These are phyloP conservation scores for Ypsolopha scabrella DNA, from an alignment of 2,888 invertebrate species.

Conservation along the genomic window DNA sequence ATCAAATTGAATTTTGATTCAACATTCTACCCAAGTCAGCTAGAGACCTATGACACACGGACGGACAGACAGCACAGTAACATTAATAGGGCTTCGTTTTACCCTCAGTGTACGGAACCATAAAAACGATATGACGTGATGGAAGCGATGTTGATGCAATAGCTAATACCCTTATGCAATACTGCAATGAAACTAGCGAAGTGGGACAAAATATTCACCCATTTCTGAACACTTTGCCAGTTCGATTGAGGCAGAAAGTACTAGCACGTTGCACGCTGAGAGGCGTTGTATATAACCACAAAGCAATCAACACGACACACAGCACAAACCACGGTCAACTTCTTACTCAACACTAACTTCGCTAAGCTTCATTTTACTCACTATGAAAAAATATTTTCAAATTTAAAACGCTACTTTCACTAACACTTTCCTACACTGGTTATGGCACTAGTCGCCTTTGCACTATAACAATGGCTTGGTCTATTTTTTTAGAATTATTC, in stretches of 20 bases:
- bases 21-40: no score
- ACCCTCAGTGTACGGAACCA: no score
- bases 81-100: no score
- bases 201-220: background rate
- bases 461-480: no score
- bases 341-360: background rate
- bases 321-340: background rate
- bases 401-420: background rate
- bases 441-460: no score
- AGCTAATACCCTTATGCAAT: background rate
- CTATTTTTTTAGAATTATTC: no score
- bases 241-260: background rate
- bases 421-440: no score
- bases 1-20: no score
- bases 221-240: background rate
- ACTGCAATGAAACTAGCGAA: slow-evolving; percentile 1
- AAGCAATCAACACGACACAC: background rate
- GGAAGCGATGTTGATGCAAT: background rate
- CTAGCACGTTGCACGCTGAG: slow-evolving; percentile 5
- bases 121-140: no score
- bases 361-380: background rate
- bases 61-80: no score
- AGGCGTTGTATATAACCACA: background rate
- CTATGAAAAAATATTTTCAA: background rate
- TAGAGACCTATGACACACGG: no score